Conservation (phyloP, 2,888 invertebrate species). For the Periphyllus acericola region DNA sequence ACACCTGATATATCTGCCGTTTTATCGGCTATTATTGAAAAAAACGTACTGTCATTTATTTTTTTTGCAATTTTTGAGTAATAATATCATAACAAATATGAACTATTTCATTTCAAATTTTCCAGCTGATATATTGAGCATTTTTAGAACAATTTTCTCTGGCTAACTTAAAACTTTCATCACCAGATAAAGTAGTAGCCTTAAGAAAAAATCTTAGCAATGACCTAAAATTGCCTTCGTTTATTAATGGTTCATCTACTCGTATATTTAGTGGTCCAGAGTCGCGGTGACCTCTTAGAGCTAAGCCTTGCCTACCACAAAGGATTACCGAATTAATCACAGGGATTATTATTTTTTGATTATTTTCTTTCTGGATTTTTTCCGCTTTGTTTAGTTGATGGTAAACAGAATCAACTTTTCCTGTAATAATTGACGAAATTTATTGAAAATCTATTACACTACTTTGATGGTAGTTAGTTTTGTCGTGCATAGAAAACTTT, state of each 20-base stretch:
- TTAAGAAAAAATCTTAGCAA: constrained; percentile 18
- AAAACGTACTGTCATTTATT: constrained; percentile 63
- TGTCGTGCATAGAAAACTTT: not conserved
- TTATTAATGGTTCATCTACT: constrained; percentile 39
- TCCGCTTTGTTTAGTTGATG: constrained; percentile 27
- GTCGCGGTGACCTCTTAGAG: constrained; percentile 33
- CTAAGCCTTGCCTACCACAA: constrained; percentile 9
- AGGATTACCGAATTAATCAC: constrained; percentile 1
- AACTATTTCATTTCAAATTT: constrained; percentile 66
- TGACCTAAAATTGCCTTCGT: constrained; percentile 55
- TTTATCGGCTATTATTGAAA: constrained; percentile 63
- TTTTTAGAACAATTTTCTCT: constrained; percentile 59
- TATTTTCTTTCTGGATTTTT: constrained; percentile 24
- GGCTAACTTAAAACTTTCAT: constrained; percentile 11
- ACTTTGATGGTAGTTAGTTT: constrained; percentile 25
- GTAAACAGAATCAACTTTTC: not conserved
- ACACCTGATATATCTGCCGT: constrained; percentile 65
- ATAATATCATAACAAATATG: constrained; percentile 64
- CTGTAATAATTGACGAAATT: constrained; percentile 1
- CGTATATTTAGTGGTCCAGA: constrained; percentile 23
- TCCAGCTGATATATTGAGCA: constrained; percentile 65
- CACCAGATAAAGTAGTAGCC: not conserved
- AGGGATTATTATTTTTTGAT: constrained; percentile 11
- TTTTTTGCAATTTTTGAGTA: constrained; percentile 64
- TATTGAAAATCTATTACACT: constrained; percentile 9